phyloP scores from a whole-genome alignment of 2,797 vertebrate species.

The Mus minutoides region DNA sequence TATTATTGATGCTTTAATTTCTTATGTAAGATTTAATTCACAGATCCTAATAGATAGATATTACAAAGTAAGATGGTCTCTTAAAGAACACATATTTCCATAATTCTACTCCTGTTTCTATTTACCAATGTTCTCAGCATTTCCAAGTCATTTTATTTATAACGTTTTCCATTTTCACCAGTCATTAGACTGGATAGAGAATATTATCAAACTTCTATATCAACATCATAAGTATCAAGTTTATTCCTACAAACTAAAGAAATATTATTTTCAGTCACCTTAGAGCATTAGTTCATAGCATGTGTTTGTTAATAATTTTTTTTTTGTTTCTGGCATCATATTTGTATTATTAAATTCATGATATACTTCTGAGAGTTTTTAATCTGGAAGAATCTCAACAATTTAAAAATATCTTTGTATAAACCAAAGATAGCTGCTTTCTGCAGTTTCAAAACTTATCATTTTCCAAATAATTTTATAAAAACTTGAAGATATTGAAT shows the following conservation, averaged over 20 bases:
- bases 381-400: background rate
- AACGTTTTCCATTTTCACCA: background rate
- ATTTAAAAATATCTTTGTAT: background rate
- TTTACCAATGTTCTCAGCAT: background rate
- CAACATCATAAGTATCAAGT: background rate
- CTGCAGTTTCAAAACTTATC: background rate
- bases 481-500: slow-evolving; percentile 9
- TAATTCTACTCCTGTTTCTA: background rate
- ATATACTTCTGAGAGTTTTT: background rate
- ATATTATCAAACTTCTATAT: background rate
- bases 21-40: background rate
- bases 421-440: background rate
- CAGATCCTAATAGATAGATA: background rate
- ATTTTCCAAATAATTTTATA: slow-evolving; percentile 1
- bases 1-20: background rate
- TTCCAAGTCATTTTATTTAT: background rate
- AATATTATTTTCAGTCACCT: background rate
- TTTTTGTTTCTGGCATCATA: background rate
- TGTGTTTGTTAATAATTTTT: slow-evolving; percentile 6
- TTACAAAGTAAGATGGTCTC: background rate
- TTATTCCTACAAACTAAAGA: background rate
- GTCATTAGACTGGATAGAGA: background rate
- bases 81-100: background rate
- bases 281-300: background rate
- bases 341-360: background rate